Evolutionary conservation across 2,113 vertebrate genomes (phyloP).

Genomic region (Pycnonotus jocosus): DNA sequence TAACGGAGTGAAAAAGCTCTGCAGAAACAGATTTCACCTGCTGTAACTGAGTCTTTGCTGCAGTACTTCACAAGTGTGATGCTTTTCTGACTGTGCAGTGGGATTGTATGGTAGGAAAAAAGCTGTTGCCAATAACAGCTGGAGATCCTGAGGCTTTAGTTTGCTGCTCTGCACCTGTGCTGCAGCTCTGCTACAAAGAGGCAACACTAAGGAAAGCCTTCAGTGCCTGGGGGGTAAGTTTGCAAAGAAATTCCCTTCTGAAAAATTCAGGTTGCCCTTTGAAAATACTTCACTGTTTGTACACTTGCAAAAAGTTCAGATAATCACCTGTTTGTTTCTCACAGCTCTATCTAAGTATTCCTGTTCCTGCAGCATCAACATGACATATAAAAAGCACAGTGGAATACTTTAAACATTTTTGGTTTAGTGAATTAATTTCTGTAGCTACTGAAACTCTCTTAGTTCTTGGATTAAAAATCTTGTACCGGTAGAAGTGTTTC

Average conservation of each 20-base stretch:
- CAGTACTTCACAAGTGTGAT: neutral
- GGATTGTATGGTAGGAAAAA: neutral
- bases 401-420: neutral
- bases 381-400: neutral
- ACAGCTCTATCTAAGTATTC: neutral
- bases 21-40: neutral
- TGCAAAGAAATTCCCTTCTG: neutral
- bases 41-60: neutral
- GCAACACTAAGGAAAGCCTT: neutral
- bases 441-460: neutral
- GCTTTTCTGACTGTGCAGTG: neutral
- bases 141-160: neutral
- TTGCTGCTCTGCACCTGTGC: neutral
- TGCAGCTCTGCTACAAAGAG: neutral
- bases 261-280: neutral
- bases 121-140: neutral
- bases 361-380: neutral
- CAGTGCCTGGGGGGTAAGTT: slow-evolving; percentile 32
- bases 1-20: slow-evolving; percentile 73
- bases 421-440: neutral
- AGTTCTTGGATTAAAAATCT: neutral
- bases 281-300: neutral
- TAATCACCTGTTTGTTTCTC: neutral
- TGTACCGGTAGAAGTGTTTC: neutral
- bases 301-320: neutral